phyloP scores from a whole-genome alignment of 2,113 vertebrate genomes.

The Podarcis cretensis region DNA sequence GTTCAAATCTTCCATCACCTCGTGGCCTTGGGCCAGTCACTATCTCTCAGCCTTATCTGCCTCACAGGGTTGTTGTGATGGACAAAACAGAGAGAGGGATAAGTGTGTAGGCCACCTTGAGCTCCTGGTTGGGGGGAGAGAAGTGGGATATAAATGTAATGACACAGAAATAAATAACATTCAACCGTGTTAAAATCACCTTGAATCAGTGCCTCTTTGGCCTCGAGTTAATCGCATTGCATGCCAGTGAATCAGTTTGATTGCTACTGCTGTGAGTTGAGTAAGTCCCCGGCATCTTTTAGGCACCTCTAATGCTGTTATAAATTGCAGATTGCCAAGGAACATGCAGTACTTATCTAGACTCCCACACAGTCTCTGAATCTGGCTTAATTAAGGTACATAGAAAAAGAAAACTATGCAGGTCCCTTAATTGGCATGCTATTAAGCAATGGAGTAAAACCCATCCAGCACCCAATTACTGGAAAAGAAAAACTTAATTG shows the following conservation, averaged over 20 bases:
- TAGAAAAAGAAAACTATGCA: conserved; percentile 38
- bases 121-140: too few relatives aligned
- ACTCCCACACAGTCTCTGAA: conserved; percentile 1
- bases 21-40: too few relatives aligned
- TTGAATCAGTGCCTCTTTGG: not conserved
- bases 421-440: conserved; percentile 19
- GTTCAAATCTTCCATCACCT: too few relatives aligned
- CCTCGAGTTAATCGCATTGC: not conserved
- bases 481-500: not conserved
- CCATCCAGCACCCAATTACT: conserved; percentile 4
- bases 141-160: not conserved
- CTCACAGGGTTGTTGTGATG: too few relatives aligned
- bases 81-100: too few relatives aligned
- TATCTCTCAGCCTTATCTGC: too few relatives aligned
- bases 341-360: conserved; percentile 29
- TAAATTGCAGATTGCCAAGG: conserved; percentile 50
- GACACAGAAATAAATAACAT: not conserved
- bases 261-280: conserved; percentile 2
- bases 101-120: too few relatives aligned
- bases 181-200: not conserved
- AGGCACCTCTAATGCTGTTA: conserved; percentile 18
- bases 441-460: conserved; percentile 29
- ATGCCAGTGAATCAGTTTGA: not conserved
- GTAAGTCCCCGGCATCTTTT: conserved; percentile 16
- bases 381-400: conserved; percentile 43